phyloP scores from a whole-genome alignment of 2,797 vertebrate species.

The Rhinella marina region DNA sequence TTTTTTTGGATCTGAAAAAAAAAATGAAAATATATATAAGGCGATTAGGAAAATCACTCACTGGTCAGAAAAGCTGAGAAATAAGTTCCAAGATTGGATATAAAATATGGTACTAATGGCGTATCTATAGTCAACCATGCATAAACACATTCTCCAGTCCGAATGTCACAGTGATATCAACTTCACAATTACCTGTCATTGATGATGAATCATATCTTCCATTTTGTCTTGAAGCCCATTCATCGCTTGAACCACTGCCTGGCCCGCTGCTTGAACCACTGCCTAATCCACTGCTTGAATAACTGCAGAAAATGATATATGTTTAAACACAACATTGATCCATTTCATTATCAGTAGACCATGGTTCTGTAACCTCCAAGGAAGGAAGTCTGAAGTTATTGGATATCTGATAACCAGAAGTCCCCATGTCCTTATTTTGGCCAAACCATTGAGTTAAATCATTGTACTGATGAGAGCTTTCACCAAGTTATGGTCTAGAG shows the following conservation, averaged over 20 bases:
- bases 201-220: background rate
- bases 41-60: background rate
- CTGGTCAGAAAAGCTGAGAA: background rate
- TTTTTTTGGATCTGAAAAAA: conserved; percentile 71
- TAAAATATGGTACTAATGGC: background rate
- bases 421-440: background rate
- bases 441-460: too few species aligned
- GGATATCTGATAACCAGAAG: background rate
- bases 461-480: too few species aligned
- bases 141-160: background rate
- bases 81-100: background rate
- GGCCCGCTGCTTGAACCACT: background rate
- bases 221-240: conserved; percentile 24
- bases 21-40: background rate
- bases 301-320: background rate
- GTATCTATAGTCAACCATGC: background rate
- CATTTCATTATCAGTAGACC: background rate
- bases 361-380: background rate
- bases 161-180: background rate
- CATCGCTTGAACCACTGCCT: background rate
- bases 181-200: conserved; percentile 13
- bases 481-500: too few species aligned
- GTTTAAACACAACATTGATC: background rate
- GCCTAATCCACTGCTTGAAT: background rate
- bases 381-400: background rate